These are phyloP conservation scores for Bungarus multicinctus DNA, from an alignment of 2,113 vertebrate genomes.

Conservation along the genomic window DNA sequence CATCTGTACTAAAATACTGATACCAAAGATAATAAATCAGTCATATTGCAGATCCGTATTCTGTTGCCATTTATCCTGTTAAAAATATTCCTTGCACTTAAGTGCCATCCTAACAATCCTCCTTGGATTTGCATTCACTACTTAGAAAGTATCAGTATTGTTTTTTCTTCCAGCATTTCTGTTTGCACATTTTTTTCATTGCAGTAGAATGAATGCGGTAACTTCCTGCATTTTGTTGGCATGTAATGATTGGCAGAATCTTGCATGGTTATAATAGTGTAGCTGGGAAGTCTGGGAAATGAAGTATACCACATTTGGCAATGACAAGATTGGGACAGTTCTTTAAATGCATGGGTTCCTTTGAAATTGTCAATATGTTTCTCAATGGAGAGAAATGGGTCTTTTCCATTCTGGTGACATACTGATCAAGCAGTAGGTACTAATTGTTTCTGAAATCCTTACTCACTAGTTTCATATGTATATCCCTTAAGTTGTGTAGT, in stretches of 20 bases:
- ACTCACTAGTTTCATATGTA: not conserved
- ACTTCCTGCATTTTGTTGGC: not conserved
- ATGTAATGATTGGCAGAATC: not conserved
- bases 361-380: not conserved
- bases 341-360: not conserved
- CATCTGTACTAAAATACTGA: not conserved
- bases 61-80: not conserved
- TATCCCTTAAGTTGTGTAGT: not conserved
- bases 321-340: not conserved
- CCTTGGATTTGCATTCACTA: not conserved
- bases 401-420: not conserved
- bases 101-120: not conserved
- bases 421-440: not conserved
- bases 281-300: not conserved
- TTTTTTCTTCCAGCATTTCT: not conserved
- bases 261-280: not conserved
- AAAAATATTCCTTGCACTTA: not conserved
- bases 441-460: not conserved
- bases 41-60: not conserved
- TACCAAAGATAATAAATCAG: not conserved
- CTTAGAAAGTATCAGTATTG: not conserved
- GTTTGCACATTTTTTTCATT: not conserved
- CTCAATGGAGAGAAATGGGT: not conserved
- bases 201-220: not conserved
- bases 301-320: not conserved